Conservation (phyloP, 2,888 invertebrate genomes). For the Cephonodes hylas region DNA sequence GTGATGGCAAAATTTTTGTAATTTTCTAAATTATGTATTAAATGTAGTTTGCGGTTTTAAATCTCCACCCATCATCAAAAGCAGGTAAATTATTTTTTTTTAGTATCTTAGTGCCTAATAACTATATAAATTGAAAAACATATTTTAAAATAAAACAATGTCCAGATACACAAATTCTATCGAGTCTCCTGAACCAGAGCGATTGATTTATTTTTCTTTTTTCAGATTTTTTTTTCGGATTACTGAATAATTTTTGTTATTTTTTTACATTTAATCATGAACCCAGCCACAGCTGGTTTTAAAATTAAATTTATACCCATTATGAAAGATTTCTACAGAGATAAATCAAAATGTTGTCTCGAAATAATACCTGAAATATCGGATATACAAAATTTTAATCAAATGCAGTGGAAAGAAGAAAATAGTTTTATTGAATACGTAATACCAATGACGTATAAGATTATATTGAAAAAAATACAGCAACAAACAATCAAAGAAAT, state of each 20-base stretch:
- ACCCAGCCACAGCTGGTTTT: conserved; percentile 56
- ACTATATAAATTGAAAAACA: no score
- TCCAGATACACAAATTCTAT: no score
- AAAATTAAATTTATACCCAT: conserved; percentile 61
- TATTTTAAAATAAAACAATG: background rate
- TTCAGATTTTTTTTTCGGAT: no score
- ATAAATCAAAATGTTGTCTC: conserved; percentile 50
- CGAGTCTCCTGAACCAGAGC: no score
- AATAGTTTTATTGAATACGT: conserved; percentile 53
- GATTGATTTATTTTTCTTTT: background rate
- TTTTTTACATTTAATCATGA: background rate
- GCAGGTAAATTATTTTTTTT: no score
- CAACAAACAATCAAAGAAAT: conserved; percentile 19
- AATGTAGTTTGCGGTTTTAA: background rate
- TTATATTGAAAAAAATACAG: conserved; percentile 50
- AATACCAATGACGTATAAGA: conserved; percentile 65
- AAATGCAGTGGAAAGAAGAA: conserved; percentile 54
- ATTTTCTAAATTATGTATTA: conserved; percentile 26
- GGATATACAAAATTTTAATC: conserved; percentile 54
- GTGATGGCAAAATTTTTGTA: conserved; percentile 22
- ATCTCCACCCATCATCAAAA: background rate
- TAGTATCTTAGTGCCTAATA: no score
- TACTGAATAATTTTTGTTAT: background rate
- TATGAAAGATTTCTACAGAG: conserved; percentile 40
- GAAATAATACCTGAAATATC: conserved; percentile 67